phyloP scores from a whole-genome alignment of 2,113 vertebrate species.

The Leucosticte australis region DNA sequence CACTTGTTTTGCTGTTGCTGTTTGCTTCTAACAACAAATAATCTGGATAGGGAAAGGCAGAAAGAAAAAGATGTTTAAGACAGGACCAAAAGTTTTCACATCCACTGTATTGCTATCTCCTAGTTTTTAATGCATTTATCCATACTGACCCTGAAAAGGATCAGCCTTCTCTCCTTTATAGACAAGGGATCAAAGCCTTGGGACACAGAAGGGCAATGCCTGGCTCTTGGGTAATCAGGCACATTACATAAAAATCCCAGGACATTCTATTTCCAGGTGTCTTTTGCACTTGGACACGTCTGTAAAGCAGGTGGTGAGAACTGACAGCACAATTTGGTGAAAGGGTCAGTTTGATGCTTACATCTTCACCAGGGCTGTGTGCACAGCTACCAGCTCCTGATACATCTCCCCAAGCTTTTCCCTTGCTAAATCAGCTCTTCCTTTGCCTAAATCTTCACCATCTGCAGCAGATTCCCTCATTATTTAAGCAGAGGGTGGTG shows the following conservation, averaged over 20 bases:
- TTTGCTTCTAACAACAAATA: neutral
- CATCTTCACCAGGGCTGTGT: neutral
- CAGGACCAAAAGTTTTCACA: neutral
- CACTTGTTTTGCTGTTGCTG: neutral
- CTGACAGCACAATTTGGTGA: neutral
- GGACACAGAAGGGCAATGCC: neutral
- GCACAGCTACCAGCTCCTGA: neutral
- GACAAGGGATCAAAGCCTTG: rapidly evolving
- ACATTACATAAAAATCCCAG: neutral
- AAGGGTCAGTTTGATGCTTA: neutral
- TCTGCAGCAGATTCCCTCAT: neutral
- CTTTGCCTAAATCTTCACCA: neutral
- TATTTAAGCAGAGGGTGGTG: neutral
- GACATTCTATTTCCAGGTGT: neutral
- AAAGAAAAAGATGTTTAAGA: neutral
- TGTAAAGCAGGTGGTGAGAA: neutral
- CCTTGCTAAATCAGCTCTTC: neutral
- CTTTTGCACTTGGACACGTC: neutral
- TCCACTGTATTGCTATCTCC: neutral
- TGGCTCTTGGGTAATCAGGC: neutral
- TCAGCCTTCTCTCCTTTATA: neutral
- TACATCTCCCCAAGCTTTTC: neutral
- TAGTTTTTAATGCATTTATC: neutral
- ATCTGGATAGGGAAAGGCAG: neutral
- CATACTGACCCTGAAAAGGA: neutral